Conservation (phyloP, 1,140 invertebrate genomes). For the Panulirus ornatus region DNA sequence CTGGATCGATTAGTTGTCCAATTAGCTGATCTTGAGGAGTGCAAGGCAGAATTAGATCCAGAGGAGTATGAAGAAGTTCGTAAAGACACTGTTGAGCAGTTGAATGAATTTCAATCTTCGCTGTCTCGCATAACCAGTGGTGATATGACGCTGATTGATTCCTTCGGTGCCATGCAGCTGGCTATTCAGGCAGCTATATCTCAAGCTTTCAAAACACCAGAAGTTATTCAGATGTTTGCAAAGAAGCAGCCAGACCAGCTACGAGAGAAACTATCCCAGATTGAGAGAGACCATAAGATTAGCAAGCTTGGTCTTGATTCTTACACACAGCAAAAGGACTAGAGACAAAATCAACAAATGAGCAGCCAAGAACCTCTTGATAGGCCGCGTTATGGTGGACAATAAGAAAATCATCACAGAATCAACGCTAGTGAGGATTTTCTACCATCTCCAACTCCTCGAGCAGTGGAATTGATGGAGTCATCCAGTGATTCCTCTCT, state of each 20-base stretch:
- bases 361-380: too few species aligned
- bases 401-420: too few species aligned
- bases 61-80: slow-evolving; percentile 86
- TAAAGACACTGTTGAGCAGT: slow-evolving; percentile 86
- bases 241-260: slow-evolving; percentile 86
- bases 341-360: too few species aligned
- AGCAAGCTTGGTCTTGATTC: slow-evolving; percentile 79
- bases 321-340: slow-evolving; percentile 74
- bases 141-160: slow-evolving; percentile 85
- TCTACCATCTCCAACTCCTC: too few species aligned
- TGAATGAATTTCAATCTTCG: slow-evolving; percentile 86
- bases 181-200: slow-evolving; percentile 88
- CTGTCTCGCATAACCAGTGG: slow-evolving; percentile 84
- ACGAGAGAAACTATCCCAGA: slow-evolving; percentile 82
- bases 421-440: too few species aligned
- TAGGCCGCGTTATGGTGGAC: too few species aligned
- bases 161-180: slow-evolving; percentile 84
- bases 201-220: slow-evolving; percentile 87
- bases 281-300: slow-evolving; percentile 81
- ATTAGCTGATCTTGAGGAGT: slow-evolving; percentile 86
- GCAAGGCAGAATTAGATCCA: slow-evolving; percentile 84
- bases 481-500: too few species aligned
- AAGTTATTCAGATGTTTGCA: slow-evolving; percentile 88
- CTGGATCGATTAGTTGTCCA: slow-evolving; percentile 86
- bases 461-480: too few species aligned